Evolutionary conservation across 2,888 invertebrate genomes (phyloP), one percentile per base, ranked within the genome.

Genomic region (Acleris literana): DNA sequence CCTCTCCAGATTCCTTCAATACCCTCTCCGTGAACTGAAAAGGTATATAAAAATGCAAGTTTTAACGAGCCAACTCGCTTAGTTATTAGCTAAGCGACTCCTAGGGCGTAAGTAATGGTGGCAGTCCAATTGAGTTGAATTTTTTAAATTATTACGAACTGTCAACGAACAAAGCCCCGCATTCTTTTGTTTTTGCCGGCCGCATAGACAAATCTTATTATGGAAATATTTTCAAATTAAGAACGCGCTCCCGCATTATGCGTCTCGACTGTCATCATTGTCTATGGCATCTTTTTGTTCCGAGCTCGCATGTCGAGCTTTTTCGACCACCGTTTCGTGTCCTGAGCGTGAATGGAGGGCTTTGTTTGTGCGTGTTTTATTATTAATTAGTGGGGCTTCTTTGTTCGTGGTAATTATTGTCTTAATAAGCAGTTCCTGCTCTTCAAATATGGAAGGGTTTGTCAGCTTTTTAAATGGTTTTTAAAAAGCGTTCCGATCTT

Each of bases 181-280:
- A 76, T 66, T 80, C 90, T 91, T 91, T 92, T 91, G 90, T 91
- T 85, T 85, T 82, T 79, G 79, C 82, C 83, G 83, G 85, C 82
- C 86, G 84, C 82, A 91, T 92, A 91, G 92, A 91, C 91, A 91
- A 91, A 92, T 91, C 91, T 91, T 92, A 92, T 92, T 91, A 91
- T 91, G 90, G 90, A 92, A 91, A 92, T 91, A 91, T 91, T 92
- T 92, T 92, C 88, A 90, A 92, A 91, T 92, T 90, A 90, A 90
- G 90, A 90, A 88, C 88, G 84, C 88, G 90, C 89, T 92, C 92
- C 92, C 91, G 92, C 92, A 92, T 92, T 92, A 88, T 91, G 88
- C 89, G 88, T 90, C 89, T 89, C 90, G 85, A 86, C 90, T 88
- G 89, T 86, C 90, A 86, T 90, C 89, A 92, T 92, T 92, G 92